Evolutionary conservation across 1,140 invertebrate species (phyloP), one percentile per base, ranked within the genome.

Genomic region (Odontomachus brunneus): DNA sequence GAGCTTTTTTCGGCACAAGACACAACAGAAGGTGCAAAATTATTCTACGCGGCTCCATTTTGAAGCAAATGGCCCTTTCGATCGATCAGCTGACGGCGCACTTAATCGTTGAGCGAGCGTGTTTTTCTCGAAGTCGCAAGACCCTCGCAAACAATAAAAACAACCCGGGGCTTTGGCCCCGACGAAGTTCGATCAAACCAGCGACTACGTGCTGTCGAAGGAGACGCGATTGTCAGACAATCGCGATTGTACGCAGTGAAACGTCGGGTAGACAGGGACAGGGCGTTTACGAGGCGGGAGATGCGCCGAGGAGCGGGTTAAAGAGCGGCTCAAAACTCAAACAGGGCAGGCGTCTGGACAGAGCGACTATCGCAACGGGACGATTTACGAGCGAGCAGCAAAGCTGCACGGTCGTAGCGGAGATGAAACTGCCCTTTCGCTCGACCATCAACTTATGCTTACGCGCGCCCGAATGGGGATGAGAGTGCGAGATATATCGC

Each of bases 361-460:
- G 65, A 65, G 59, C 26, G 26, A 48, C 33, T 49, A 17, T 49
- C 19, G 22, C 17, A 19, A 22, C 15, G 33, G 26, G 33, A 51
- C n/a, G 60, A 67, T 69, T 69, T 67, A n/a, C 33, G 24, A 78
- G 55, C 63, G 9, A 15, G 12, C 14, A 12, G 2, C 38, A 65
- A 78, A 51, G 51, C 33, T 53, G n/a, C 19, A 4, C 29, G 29
- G 2, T 38, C 15, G 49, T 55, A 44, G 38, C 9, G 74, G n/a
- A 67, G 49, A 55, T 80, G 33, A 69, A 38, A 55, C 63, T 48
- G 65, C 29, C 17, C 33, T 57, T 57, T 69, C 65, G 33, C 49
- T 57, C 26, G 38, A 44, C 19, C 33, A 73, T 63, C 51, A 71
- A 24, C 53, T 22, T 15, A 12, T 9, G 44, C 22, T 67, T 67